These are phyloP conservation scores for Sussaba pulchella DNA, from an alignment of 2,888 invertebrate genomes.

Conservation along the genomic window DNA sequence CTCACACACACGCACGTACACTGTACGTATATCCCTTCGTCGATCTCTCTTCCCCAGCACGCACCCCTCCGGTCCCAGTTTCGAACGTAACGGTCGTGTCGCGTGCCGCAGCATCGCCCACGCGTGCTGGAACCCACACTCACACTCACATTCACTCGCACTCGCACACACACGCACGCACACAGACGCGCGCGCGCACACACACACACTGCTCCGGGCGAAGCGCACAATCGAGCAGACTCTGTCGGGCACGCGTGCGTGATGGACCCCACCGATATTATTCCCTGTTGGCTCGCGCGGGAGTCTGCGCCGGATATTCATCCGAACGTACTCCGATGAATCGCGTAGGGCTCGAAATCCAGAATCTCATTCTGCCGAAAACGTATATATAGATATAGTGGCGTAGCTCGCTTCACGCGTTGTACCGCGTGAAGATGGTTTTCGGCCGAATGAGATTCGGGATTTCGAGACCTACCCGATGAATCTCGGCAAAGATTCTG, in stretches of 20 bases:
- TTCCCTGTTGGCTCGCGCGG: constrained; percentile 50
- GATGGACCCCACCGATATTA: constrained; percentile 67
- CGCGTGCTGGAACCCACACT: constrained; percentile 81
- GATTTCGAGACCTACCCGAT: too few species aligned
- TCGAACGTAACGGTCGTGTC: constrained; percentile 84
- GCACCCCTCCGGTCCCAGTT: constrained; percentile 75
- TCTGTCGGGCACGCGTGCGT: constrained; percentile 64
- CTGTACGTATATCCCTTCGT: constrained; percentile 66
- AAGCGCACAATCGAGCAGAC: constrained; percentile 65
- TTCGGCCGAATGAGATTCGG: too few species aligned
- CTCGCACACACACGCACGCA: constrained; percentile 33
- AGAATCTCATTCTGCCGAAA: too few species aligned
- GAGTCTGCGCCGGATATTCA: constrained; percentile 44
- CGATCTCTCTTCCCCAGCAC: constrained; percentile 73
- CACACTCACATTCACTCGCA: constrained; percentile 57
- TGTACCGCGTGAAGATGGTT: too few species aligned
- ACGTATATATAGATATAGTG: too few species aligned
- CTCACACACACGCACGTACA: constrained; percentile 2
- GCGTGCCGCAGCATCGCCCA: constrained; percentile 84
- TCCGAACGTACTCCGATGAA: constrained; percentile 23
- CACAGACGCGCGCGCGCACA: constrained; percentile 33
- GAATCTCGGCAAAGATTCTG: too few species aligned
- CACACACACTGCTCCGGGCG: constrained; percentile 48
- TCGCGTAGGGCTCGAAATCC: too few species aligned
- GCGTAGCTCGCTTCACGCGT: too few species aligned